These are phyloP conservation scores for Muscidifurax raptorellus DNA, from an alignment of 1,140 invertebrate species.

Conservation along the genomic window DNA sequence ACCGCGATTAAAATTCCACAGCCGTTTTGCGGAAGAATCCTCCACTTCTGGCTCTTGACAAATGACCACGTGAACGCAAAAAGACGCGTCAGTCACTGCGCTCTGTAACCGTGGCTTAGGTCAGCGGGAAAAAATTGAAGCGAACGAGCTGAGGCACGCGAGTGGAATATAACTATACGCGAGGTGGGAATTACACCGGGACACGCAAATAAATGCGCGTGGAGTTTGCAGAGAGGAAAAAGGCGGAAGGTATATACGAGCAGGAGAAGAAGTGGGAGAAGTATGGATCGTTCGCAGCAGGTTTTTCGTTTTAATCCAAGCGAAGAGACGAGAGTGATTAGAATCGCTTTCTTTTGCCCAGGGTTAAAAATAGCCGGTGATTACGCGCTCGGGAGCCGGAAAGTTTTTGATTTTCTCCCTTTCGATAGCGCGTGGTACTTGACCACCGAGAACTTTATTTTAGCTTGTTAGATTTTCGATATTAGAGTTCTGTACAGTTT, in stretches of 20 bases:
- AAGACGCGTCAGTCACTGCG: neutral
- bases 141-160: neutral
- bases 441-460: too few relatives aligned
- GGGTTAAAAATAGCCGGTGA: neutral
- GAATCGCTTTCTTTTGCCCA: neutral
- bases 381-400: too few relatives aligned
- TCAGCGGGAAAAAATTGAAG: neutral
- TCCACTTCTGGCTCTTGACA: slow-evolving; percentile 9
- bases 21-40: neutral
- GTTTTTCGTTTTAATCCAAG: slow-evolving; percentile 1
- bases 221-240: neutral
- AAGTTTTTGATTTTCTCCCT: too few relatives aligned
- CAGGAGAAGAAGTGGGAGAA: neutral
- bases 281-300: neutral
- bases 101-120: neutral
- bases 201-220: slow-evolving; percentile 30
- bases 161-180: neutral
- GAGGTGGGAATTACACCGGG: neutral
- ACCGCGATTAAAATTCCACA: slow-evolving; percentile 35
- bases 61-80: slow-evolving; percentile 13
- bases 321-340: neutral
- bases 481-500: too few relatives aligned
- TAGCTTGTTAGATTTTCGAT: too few relatives aligned
- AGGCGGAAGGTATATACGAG: neutral
- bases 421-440: too few relatives aligned